phyloP scores from a whole-genome alignment of 2,888 invertebrate species.

The Hyalella azteca region DNA sequence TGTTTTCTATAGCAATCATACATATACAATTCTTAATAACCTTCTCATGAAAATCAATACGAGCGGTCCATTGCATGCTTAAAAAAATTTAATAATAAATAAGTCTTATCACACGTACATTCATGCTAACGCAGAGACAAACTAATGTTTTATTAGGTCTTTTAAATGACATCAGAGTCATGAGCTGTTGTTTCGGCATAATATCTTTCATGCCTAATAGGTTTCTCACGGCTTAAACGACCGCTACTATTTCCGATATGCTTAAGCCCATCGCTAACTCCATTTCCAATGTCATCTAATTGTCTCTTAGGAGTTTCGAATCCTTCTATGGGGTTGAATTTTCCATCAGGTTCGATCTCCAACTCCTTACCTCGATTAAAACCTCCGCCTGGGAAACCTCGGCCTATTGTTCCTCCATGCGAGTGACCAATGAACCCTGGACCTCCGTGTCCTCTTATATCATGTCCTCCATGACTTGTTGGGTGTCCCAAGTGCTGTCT shows the following conservation, averaged over 20 bases:
- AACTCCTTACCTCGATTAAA: not conserved
- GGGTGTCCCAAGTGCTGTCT: not conserved
- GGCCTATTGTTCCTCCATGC: not conserved
- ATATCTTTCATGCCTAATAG: not conserved
- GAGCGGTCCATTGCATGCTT: too few species aligned
- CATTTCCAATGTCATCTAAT: not conserved
- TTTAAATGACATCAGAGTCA: too few species aligned
- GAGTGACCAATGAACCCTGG: conserved; percentile 5
- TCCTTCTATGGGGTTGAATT: not conserved
- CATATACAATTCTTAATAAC: too few species aligned
- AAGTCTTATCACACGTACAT: too few species aligned
- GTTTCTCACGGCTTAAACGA: not conserved
- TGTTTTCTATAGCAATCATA: too few species aligned
- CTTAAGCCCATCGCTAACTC: not conserved
- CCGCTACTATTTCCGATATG: not conserved
- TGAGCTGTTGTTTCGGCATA: not conserved
- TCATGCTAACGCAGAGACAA: too few species aligned
- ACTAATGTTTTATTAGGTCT: too few species aligned
- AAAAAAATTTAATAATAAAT: too few species aligned
- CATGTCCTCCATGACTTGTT: not conserved
- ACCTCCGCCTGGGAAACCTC: not conserved
- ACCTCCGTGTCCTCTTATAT: not conserved
- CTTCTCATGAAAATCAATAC: too few species aligned
- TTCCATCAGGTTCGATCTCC: not conserved
- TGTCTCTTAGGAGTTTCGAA: not conserved